Conservation (phyloP, 2,113 vertebrate genomes). For the Podocnemis expansa region DNA sequence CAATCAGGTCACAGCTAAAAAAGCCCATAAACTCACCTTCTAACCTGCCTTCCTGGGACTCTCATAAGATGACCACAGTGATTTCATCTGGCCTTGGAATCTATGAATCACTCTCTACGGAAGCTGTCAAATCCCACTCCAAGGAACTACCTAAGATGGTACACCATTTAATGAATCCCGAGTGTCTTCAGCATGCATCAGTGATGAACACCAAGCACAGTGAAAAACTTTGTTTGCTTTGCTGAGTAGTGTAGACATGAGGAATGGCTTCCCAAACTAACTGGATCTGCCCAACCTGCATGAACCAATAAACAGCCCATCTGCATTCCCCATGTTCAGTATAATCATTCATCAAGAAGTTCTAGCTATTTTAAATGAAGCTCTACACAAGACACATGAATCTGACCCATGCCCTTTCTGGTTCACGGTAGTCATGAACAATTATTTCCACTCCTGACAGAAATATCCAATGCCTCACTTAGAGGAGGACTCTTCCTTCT, state of each 20-base stretch:
- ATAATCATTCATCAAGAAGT: neutral
- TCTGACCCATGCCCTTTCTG: neutral
- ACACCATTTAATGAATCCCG: neutral
- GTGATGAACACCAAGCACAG: neutral
- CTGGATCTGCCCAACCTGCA: neutral
- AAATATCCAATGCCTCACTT: neutral
- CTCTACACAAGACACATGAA: neutral
- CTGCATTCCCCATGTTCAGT: neutral
- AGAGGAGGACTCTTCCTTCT: neutral
- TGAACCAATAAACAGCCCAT: neutral
- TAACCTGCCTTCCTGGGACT: neutral
- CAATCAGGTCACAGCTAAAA: neutral
- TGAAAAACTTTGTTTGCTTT: neutral
- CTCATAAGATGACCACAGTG: neutral
- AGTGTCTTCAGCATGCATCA: neutral
- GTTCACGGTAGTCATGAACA: neutral
- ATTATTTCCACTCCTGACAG: neutral
- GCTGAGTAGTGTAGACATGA: neutral
- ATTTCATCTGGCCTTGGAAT: too few relatives aligned
- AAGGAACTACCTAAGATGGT: neutral
- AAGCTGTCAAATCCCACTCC: neutral
- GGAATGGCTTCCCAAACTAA: neutral
- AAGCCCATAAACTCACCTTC: neutral
- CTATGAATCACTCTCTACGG: too few relatives aligned
- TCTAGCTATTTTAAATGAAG: neutral